Percentiles rank a stretch among this genome's conserved stretches.
These are phyloP conservation scores for Cryptocephalus moraei DNA, from an alignment of 2,888 invertebrate species.

Conservation along the genomic window DNA sequence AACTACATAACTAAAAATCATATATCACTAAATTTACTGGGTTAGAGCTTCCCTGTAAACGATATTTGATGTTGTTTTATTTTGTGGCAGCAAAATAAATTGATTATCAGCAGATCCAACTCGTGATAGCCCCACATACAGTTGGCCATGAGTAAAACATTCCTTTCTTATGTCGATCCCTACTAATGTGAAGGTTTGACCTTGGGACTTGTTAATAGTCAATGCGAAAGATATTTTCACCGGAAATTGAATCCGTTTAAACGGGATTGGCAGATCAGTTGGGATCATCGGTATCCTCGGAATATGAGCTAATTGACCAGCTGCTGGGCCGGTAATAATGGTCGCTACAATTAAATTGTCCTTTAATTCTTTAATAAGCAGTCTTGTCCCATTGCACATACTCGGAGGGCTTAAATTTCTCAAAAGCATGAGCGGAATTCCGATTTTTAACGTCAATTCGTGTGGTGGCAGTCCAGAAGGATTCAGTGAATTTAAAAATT, in stretches of 20 bases:
- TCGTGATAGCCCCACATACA: neutral
- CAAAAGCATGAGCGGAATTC: neutral
- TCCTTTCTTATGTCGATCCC: neutral
- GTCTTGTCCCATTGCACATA: conserved; percentile 20
- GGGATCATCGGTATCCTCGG: too few species aligned
- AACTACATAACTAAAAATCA: too few species aligned
- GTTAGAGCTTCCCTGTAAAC: neutral
- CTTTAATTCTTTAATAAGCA: conserved; percentile 17
- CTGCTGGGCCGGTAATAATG: conserved; percentile 4
- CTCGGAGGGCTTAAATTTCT: neutral
- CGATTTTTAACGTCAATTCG: neutral
- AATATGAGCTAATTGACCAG: neutral
- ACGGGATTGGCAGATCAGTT: conserved; percentile 7
- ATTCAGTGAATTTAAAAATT: neutral
- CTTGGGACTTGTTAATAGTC: conserved; percentile 27
- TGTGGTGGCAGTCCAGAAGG: neutral
- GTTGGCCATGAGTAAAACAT: neutral
- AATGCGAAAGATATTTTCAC: conserved; percentile 14
- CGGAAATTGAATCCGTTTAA: conserved; percentile 10
- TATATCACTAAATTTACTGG: too few species aligned
- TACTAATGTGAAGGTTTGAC: conserved; percentile 12
- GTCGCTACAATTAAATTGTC: conserved; percentile 22
- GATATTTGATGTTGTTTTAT: neutral
- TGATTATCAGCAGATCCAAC: neutral
- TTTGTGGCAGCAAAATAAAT: neutral